Conservation (phyloP, 2,888 invertebrate species). For the Rugalucina vietnamica region DNA sequence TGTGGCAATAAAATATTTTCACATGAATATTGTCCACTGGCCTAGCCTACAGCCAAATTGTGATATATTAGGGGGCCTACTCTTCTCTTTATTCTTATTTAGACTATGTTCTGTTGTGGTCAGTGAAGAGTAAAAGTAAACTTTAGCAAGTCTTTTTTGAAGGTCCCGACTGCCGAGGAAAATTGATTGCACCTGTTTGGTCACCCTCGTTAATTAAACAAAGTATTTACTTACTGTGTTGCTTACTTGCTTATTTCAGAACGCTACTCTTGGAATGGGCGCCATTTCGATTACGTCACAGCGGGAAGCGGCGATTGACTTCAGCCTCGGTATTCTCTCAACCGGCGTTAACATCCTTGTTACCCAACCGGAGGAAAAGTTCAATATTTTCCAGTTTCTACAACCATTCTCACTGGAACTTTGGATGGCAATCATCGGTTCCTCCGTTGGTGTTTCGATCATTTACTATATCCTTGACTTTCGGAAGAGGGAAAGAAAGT, state of each 20-base stretch:
- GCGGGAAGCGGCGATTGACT: slow-evolving; percentile 76
- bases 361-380: slow-evolving; percentile 69
- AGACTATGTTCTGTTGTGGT: too few relatives aligned
- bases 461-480: slow-evolving; percentile 74
- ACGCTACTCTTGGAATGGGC: slow-evolving; percentile 77
- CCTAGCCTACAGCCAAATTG: too few relatives aligned
- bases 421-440: slow-evolving; percentile 79
- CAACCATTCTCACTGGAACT: slow-evolving; percentile 75
- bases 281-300: slow-evolving; percentile 78
- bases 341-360: slow-evolving; percentile 78
- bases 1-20: too few relatives aligned
- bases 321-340: slow-evolving; percentile 76
- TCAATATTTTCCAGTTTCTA: slow-evolving; percentile 78
- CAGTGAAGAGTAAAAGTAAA: too few relatives aligned
- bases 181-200: too few relatives aligned
- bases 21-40: too few relatives aligned
- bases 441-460: slow-evolving; percentile 69
- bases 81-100: too few relatives aligned
- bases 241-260: slow-evolving; percentile 69
- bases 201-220: too few relatives aligned
- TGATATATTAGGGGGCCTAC: too few relatives aligned
- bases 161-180: too few relatives aligned
- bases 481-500: slow-evolving; percentile 67
- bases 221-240: too few relatives aligned
- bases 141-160: too few relatives aligned